Evolutionary conservation across 2,888 invertebrate species (phyloP).

Genomic region (Pandemis corylana): DNA sequence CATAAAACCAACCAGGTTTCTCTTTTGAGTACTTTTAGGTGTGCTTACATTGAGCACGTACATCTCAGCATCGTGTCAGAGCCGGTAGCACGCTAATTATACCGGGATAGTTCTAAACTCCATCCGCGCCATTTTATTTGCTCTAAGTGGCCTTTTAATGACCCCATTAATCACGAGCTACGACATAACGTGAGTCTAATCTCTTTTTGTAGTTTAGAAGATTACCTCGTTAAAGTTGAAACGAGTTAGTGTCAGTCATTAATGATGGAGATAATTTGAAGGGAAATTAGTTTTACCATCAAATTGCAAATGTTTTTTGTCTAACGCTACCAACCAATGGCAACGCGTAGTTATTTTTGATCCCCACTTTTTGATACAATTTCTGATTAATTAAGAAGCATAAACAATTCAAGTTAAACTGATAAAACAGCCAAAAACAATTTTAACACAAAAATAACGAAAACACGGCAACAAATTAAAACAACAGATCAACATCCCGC

Average conservation of each 20-base stretch:
- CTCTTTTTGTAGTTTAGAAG: conserved; percentile 8
- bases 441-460: not conserved
- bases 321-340: no score
- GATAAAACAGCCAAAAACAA: not conserved
- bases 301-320: not conserved
- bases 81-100: conserved; percentile 14
- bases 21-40: no score
- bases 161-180: conserved; percentile 22
- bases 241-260: not conserved
- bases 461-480: not conserved
- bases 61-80: no score
- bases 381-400: no score
- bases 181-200: conserved; percentile 18
- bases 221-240: conserved; percentile 6
- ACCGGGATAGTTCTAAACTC: conserved; percentile 21
- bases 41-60: no score
- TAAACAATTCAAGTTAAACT: no score
- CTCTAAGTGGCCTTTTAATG: conserved; percentile 20
- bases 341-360: no score
- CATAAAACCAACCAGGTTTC: no score
- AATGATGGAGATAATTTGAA: not conserved
- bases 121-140: conserved; percentile 27
- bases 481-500: not conserved
- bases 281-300: not conserved
- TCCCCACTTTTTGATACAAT: no score